These are phyloP conservation scores for Pomatostomus ruficeps DNA, from an alignment of 2,113 vertebrate species.

Conservation along the genomic window DNA sequence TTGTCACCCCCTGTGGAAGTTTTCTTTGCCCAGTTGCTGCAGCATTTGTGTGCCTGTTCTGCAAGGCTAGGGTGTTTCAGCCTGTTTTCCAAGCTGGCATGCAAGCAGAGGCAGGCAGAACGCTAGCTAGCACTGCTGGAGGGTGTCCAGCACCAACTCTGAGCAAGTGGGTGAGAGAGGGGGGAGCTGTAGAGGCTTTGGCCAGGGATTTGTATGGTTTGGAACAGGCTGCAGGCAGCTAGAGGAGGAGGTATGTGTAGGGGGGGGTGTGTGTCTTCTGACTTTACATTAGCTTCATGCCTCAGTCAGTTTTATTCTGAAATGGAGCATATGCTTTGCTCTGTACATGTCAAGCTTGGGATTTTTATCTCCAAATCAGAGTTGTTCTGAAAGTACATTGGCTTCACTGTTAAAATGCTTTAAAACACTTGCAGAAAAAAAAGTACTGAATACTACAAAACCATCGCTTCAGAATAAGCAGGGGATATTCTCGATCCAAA, in stretches of 20 bases:
- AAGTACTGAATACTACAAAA: not conserved
- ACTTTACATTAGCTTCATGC: not conserved
- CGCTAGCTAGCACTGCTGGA: not conserved
- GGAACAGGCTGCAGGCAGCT: not conserved
- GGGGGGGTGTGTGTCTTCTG: not conserved
- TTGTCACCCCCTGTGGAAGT: not conserved
- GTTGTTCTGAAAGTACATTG: not conserved
- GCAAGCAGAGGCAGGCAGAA: not conserved
- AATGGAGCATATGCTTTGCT: constrained; percentile 39
- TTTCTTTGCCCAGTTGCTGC: not conserved
- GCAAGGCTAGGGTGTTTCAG: not conserved
- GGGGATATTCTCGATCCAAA: not conserved
- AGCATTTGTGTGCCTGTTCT: not conserved
- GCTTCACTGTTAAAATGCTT: not conserved
- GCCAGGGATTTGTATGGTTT: not conserved
- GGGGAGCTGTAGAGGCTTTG: not conserved
- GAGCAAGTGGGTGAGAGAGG: not conserved
- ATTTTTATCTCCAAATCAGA: not conserved
- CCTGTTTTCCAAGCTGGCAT: not conserved
- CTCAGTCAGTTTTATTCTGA: constrained; percentile 34
- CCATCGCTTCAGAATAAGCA: not conserved
- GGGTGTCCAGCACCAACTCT: not conserved
- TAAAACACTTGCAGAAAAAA: not conserved
- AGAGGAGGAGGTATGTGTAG: not conserved
- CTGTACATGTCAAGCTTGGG: not conserved